phyloP scores from a whole-genome alignment of 2,888 invertebrate species.

The Tigriopus californicus region DNA sequence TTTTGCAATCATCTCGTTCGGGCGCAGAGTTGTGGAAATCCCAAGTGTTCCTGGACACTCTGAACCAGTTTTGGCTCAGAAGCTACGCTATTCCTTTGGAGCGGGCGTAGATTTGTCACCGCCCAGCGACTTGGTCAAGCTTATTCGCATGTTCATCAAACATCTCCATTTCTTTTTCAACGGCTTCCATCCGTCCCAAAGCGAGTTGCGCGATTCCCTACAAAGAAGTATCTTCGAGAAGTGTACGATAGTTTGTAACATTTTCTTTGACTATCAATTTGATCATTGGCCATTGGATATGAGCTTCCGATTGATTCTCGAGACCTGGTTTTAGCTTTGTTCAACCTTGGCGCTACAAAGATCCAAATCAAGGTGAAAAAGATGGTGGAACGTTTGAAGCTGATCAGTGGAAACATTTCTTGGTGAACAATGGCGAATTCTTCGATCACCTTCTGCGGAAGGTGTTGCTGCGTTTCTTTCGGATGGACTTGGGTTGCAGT shows the following conservation, averaged over 20 bases:
- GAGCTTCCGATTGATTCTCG: slow-evolving; percentile 70
- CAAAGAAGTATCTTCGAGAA: slow-evolving; percentile 1
- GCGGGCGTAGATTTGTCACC: slow-evolving; percentile 25
- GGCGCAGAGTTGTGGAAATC: slow-evolving; percentile 2
- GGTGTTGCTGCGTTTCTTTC: slow-evolving; percentile 56
- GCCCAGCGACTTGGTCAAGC: slow-evolving; percentile 58
- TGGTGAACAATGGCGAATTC: slow-evolving; percentile 67
- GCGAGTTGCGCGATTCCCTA: neutral
- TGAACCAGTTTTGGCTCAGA: slow-evolving; percentile 1
- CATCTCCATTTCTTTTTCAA: slow-evolving; percentile 73
- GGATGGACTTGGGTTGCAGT: slow-evolving; percentile 66
- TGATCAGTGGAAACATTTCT: slow-evolving; percentile 44
- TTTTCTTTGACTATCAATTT: slow-evolving; percentile 65
- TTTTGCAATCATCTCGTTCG: neutral
- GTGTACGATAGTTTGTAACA: slow-evolving; percentile 45
- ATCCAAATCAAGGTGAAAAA: slow-evolving; percentile 21
- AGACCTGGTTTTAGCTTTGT: slow-evolving; percentile 86
- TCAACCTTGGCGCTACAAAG: slow-evolving; percentile 79
- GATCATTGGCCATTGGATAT: slow-evolving; percentile 82
- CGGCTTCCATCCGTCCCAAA: slow-evolving; percentile 15
- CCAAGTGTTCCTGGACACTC: neutral
- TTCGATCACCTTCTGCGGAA: slow-evolving; percentile 70
- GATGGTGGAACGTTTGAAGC: slow-evolving; percentile 23
- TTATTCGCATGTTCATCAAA: slow-evolving; percentile 67
- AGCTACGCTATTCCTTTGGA: neutral